Evolutionary conservation across 2,797 vertebrate genomes (phyloP).

Genomic region (Pelobates cultripes): DNA sequence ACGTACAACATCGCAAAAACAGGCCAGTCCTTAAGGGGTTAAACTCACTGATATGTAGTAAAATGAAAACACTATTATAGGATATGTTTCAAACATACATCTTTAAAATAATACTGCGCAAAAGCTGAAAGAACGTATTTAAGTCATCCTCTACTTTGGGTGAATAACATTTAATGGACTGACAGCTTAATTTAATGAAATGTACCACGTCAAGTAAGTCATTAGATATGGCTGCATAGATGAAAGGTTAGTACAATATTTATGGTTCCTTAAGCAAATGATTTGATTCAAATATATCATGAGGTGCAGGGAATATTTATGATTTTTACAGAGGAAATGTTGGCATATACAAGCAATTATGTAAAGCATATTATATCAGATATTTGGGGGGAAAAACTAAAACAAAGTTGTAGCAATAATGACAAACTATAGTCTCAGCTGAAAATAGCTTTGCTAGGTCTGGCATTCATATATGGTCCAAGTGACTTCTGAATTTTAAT

Average conservation of each 20-base stretch:
- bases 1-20: too few species aligned
- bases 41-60: too few species aligned
- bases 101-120: neutral
- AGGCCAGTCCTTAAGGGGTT: too few species aligned
- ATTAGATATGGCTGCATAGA: slow-evolving; percentile 10
- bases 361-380: neutral
- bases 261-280: slow-evolving; percentile 17
- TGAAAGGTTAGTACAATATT: slow-evolving; percentile 19
- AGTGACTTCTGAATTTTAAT: too few species aligned
- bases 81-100: neutral
- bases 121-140: neutral
- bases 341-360: neutral
- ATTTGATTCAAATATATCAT: slow-evolving; percentile 8
- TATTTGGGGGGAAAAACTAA: neutral
- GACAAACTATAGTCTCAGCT: too few species aligned
- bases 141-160: neutral
- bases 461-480: too few species aligned
- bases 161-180: slow-evolving; percentile 5
- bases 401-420: neutral
- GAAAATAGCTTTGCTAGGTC: too few species aligned
- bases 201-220: neutral
- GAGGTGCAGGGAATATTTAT: neutral
- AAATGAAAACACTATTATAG: neutral
- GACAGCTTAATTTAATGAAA: slow-evolving; percentile 8
- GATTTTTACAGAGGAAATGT: neutral